Base-by-base conservation (phyloP, 2,797 vertebrate species). In the Novumbra hubbsi region DNA sequence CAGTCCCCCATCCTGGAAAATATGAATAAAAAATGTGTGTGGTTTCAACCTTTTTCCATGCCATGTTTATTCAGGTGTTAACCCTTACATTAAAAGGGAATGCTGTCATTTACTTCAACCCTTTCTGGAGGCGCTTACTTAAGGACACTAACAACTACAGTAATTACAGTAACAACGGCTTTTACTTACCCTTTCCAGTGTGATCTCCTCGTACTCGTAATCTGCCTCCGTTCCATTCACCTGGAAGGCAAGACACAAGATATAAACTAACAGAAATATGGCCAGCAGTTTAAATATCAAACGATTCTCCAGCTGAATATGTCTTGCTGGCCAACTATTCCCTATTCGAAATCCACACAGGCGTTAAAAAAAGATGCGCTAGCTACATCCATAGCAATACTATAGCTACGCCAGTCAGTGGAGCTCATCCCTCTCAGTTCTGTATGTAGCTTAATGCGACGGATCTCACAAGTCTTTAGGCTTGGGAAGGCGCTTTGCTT, bases 201-300 rank as follows among this genome's bases (percentile, higher is more conserved):
- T 96, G 90, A 99, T 97, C 93, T 99, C 98, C 89, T 99, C 98
- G 93, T 98, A 99, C 87, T 99, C 98, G 73, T 95, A 98, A 90
- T 99, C 97, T 78, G 96, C 95, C 91, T 99, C 98, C 8, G 97
- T 97, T 90, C 97, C 97, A 88, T 99, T 98, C 81, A 96, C 95
- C 98, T 99, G 88, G 19, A 73, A 72, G 38, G 78, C 73, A 71
- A 63, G 68, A 81, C 60, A 5, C 14, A 9, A 69, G 45, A 38
- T 38, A 38, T 38, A 38, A 38, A 38, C 34, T 7, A 38, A 7
- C 34, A 38, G 24, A 27, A 17, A 64, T 11, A 64, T 27, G 24
- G 16, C 27, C 21, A 64, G 5, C 19, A 14, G 62, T 27, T 30
- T 11, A 30, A 30, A 64, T 15, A 27, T 27, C 62, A 64, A 17